Base-by-base conservation (phyloP, 2,797 vertebrate genomes). In the Ptychobarbus kaznakovi region DNA sequence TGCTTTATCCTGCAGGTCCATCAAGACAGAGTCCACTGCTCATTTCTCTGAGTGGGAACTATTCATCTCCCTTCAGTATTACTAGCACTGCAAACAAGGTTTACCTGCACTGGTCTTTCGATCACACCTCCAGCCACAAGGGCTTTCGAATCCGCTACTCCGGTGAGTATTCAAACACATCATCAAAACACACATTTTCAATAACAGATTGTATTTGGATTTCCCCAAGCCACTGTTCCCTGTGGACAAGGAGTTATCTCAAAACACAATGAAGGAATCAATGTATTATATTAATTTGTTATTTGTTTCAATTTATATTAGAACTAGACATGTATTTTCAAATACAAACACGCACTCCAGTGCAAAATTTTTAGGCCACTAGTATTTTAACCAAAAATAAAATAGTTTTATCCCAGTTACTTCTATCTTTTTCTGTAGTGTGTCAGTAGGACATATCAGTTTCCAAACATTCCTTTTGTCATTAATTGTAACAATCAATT, bases 81-180 rank as follows among this genome's bases (percentile, higher is more conserved):
- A 97, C 96, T 90, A 99, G 97, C 94, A 96, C 97, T 0, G 95
- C 94, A 83, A 98, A 95, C 93, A 97, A 94, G 83, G 97, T 98
- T 75, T 99, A 97, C 90, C 95, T 99, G 82, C 98, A 98, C 85
- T 99, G 98, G 98, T 98, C 98, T 38, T 99, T 99, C 3, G 98
- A 99, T 89, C 97, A 99, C 0, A 96, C 97, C 15, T 97, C 98
- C 90, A 99, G 95, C 90, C 96, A 97, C 91, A 99, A 99, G 92
- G 98, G 98, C 68, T 99, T 99, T 93, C 96, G 97, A 89, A 99
- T 99, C 82, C 97, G 97, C 42, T 99, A 99, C 91, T 97, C 96
- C 6, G 98, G 98, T 99, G 80, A 83, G 87, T 6, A 28, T 80
- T 65, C 16, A 20, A 49, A 73, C 53, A 61, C 42, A 35, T 79